These are phyloP conservation scores for Yponomeuta evonymella DNA, from an alignment of 2,888 invertebrate genomes.

Conservation along the genomic window DNA sequence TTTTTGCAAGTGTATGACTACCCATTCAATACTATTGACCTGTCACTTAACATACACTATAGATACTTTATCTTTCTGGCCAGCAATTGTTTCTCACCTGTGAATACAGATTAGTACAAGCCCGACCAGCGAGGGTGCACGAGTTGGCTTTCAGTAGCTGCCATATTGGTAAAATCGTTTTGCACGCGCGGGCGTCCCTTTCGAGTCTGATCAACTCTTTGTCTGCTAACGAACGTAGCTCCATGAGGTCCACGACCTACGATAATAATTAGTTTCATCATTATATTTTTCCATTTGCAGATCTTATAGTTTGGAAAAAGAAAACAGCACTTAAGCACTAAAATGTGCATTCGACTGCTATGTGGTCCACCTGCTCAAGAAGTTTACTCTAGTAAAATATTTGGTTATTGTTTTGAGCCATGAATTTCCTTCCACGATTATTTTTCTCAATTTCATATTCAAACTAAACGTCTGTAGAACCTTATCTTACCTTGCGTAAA, in stretches of 20 bases:
- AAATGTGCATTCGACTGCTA: no score
- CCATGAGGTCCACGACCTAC: constrained; percentile 67
- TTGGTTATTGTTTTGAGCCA: background rate
- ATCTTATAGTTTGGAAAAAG: no score
- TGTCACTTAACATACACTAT: no score
- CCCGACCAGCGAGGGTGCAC: constrained; percentile 47
- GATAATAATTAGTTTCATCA: background rate
- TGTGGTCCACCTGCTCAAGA: no score
- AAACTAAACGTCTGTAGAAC: background rate
- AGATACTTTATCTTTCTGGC: no score
- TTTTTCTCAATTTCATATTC: background rate
- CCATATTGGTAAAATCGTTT: constrained; percentile 55
- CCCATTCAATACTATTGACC: no score
- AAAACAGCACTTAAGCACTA: no score
- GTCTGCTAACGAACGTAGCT: constrained; percentile 61
- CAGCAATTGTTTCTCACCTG: background rate
- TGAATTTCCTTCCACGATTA: background rate
- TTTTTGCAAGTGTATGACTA: no score
- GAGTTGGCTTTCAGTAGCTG: constrained; percentile 51
- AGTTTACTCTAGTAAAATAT: no score
- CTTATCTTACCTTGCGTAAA: constrained; percentile 47
- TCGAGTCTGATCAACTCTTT: constrained; percentile 51
- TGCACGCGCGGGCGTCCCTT: constrained; percentile 45
- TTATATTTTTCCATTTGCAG: no score
- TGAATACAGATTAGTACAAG: constrained; percentile 30